Conservation (phyloP, 2,888 invertebrate species). For the Plebejus melissa region DNA sequence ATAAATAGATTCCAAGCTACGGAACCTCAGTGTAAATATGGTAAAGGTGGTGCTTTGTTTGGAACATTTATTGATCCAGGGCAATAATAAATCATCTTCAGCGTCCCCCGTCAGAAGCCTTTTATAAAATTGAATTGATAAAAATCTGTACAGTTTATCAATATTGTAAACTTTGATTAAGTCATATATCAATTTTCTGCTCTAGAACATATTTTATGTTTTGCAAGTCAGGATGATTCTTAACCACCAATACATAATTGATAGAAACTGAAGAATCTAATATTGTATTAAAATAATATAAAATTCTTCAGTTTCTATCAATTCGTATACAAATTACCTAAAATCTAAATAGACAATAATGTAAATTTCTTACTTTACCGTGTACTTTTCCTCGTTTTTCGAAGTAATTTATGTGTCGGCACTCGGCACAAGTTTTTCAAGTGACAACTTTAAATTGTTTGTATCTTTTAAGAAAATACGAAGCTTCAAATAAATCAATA, state of each 20-base stretch:
- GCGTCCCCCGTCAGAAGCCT: constrained; percentile 37
- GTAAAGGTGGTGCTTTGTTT: constrained; percentile 10
- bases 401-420: not conserved
- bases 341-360: too few relatives aligned
- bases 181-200: constrained; percentile 33
- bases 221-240: too few relatives aligned
- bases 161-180: constrained; percentile 37
- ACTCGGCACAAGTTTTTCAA: too few relatives aligned
- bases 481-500: not conserved
- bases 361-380: too few relatives aligned
- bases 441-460: not conserved
- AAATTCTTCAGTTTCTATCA: too few relatives aligned
- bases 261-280: too few relatives aligned
- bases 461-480: not conserved
- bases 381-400: not conserved
- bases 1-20: not conserved
- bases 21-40: not conserved
- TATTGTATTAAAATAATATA: too few relatives aligned
- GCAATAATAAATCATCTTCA: constrained; percentile 48
- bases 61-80: constrained; percentile 16
- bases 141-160: constrained; percentile 40
- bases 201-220: not conserved
- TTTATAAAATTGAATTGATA: constrained; percentile 50
- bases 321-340: too few relatives aligned
- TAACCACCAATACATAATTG: too few relatives aligned